phyloP scores from a whole-genome alignment of 2,113 vertebrate species.

The Maccullochella peelii region DNA sequence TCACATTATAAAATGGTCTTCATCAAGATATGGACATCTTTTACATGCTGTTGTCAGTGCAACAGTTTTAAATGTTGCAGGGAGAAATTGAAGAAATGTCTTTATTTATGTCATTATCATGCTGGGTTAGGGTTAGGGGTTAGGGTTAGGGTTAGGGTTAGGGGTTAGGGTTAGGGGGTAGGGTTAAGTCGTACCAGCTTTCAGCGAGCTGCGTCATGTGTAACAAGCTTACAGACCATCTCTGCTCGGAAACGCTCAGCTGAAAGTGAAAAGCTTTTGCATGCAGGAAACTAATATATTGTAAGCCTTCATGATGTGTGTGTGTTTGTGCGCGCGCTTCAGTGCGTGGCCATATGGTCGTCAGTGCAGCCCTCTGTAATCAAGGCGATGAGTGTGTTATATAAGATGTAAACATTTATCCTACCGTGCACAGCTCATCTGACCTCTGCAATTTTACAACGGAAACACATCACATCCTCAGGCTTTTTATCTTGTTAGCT shows the following conservation, averaged over 20 bases:
- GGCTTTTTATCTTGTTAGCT: conserved; percentile 5
- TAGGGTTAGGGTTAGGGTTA: too few relatives aligned
- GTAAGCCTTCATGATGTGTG: neutral
- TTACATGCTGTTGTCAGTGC: neutral
- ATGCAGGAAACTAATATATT: neutral
- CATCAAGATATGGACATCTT: too few relatives aligned
- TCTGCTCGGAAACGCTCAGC: neutral
- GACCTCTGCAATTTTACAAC: neutral
- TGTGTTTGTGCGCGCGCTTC: neutral
- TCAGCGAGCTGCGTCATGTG: neutral
- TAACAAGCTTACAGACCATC: conserved; percentile 15
- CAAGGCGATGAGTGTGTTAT: conserved; percentile 28
- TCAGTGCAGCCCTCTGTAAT: conserved; percentile 33
- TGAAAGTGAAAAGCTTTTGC: neutral
- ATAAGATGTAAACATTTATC: conserved; percentile 32
- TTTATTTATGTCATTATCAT: too few relatives aligned
- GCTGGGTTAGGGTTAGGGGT: too few relatives aligned
- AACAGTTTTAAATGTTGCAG: neutral
- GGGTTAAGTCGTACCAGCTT: neutral
- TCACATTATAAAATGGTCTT: neutral
- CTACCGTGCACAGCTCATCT: neutral
- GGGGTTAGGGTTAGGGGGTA: too few relatives aligned
- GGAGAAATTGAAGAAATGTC: neutral
- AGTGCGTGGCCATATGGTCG: conserved; percentile 13
- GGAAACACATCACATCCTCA: neutral